These are phyloP conservation scores for Aspidiotus destructor DNA, from an alignment of 2,888 invertebrate genomes.

Conservation along the genomic window DNA sequence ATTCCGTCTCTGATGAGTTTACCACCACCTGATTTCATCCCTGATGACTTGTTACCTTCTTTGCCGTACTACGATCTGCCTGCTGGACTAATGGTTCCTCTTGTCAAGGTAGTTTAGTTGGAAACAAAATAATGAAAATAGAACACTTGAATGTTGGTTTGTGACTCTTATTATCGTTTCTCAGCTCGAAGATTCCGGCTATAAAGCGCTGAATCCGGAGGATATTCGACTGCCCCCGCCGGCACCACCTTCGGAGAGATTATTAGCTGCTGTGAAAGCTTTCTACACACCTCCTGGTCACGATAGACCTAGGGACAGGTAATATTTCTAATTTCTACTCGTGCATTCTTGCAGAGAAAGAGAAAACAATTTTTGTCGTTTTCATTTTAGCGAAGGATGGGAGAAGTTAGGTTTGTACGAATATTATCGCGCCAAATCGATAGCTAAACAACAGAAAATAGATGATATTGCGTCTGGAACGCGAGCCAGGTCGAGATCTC, in stretches of 20 bases:
- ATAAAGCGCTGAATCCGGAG: slow-evolving; percentile 79
- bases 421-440: slow-evolving; percentile 92
- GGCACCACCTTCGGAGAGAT: slow-evolving; percentile 83
- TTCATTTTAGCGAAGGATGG: slow-evolving; percentile 69
- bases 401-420: slow-evolving; percentile 95
- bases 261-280: slow-evolving; percentile 87
- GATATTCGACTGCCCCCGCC: slow-evolving; percentile 88
- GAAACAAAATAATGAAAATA: not conserved
- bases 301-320: slow-evolving; percentile 89
- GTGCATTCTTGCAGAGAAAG: not conserved
- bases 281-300: slow-evolving; percentile 93
- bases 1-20: slow-evolving; percentile 43
- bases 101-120: slow-evolving; percentile 60
- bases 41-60: slow-evolving; percentile 73
- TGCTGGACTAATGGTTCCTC: slow-evolving; percentile 94
- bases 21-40: slow-evolving; percentile 42
- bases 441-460: slow-evolving; percentile 77
- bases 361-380: not conserved
- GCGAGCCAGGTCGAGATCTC: slow-evolving; percentile 59
- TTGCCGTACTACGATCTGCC: slow-evolving; percentile 95
- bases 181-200: slow-evolving; percentile 77
- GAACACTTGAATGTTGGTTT: slow-evolving; percentile 2
- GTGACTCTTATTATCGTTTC: slow-evolving; percentile 6
- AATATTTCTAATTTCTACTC: slow-evolving; percentile 37
- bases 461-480: slow-evolving; percentile 66